phyloP scores from a whole-genome alignment of 2,797 vertebrate species.

The Enteromius thamalakanensis region DNA sequence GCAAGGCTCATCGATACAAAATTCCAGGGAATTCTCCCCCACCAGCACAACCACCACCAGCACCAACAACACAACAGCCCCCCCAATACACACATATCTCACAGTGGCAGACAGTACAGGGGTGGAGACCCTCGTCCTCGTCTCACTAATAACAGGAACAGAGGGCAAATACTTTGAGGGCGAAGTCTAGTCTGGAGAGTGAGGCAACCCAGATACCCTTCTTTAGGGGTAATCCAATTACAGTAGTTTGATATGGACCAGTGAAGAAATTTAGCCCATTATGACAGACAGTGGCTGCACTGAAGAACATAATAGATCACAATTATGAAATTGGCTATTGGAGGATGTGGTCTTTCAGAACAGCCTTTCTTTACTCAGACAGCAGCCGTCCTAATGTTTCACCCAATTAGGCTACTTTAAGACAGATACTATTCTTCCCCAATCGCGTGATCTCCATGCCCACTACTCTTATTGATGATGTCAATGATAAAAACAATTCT shows the following conservation, averaged over 20 bases:
- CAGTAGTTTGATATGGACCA: slow-evolving; percentile 42
- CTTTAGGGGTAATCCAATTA: slow-evolving; percentile 56
- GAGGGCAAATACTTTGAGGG: slow-evolving; percentile 56
- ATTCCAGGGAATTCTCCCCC: slow-evolving; percentile 59
- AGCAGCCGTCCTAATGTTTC: slow-evolving; percentile 34
- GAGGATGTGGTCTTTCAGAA: slow-evolving; percentile 24
- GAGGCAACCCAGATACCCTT: slow-evolving; percentile 60
- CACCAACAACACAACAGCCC: slow-evolving; percentile 28
- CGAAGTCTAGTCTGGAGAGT: slow-evolving; percentile 53
- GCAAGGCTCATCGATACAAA: slow-evolving; percentile 61
- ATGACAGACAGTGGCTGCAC: slow-evolving; percentile 28
- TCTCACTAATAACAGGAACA: slow-evolving; percentile 32
- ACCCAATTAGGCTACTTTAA: slow-evolving; percentile 3
- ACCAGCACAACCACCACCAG: slow-evolving; percentile 37
- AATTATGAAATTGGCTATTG: slow-evolving; percentile 38
- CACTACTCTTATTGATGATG: neutral
- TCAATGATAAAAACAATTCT: neutral
- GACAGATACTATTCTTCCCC: slow-evolving; percentile 21
- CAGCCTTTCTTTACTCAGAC: slow-evolving; percentile 25
- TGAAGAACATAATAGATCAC: slow-evolving; percentile 39
- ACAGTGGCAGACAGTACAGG: slow-evolving; percentile 55
- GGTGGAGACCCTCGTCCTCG: slow-evolving; percentile 52
- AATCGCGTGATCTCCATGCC: neutral
- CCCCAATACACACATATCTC: slow-evolving; percentile 53
- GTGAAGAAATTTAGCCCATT: slow-evolving; percentile 50